phyloP scores from a whole-genome alignment of 2,797 vertebrate genomes.

The Lutra lutra region DNA sequence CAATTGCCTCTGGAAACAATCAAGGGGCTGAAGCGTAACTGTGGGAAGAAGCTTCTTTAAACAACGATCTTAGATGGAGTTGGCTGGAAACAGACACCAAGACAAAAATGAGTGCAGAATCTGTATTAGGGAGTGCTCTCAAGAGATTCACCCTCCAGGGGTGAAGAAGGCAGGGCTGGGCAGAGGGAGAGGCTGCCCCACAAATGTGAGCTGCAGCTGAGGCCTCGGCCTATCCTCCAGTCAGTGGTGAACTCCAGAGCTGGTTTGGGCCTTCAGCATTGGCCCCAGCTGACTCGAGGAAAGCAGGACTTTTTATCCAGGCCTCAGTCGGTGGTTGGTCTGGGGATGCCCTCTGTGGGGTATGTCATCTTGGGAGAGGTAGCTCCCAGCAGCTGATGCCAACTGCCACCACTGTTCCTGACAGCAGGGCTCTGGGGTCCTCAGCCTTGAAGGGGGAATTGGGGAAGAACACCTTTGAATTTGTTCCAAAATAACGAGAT shows the following conservation, averaged over 20 bases:
- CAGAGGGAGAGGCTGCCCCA: no score
- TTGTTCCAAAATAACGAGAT: not conserved
- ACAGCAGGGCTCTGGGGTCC: not conserved
- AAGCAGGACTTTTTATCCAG: not conserved
- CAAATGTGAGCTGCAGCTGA: accelerated
- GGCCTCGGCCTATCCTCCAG: not conserved
- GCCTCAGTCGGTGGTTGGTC: no score
- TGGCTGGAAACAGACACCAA: not conserved
- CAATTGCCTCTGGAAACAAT: not conserved
- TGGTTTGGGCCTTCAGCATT: not conserved
- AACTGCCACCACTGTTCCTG: not conserved
- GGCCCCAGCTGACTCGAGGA: not conserved
- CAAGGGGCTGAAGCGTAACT: not conserved
- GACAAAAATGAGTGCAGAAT: not conserved
- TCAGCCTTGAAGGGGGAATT: not conserved
- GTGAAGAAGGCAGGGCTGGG: no score
- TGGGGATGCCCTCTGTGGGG: not conserved
- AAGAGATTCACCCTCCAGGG: not conserved
- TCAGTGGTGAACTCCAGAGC: not conserved
- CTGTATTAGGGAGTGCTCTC: not conserved
- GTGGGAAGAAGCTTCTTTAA: not conserved
- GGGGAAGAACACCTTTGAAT: not conserved
- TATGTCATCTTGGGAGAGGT: not conserved
- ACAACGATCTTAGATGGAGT: not conserved
- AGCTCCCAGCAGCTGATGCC: not conserved